Evolutionary conservation across 2,888 invertebrate species (phyloP), one percentile per base, ranked within the genome.

Genomic region (Trisateles emortualis): DNA sequence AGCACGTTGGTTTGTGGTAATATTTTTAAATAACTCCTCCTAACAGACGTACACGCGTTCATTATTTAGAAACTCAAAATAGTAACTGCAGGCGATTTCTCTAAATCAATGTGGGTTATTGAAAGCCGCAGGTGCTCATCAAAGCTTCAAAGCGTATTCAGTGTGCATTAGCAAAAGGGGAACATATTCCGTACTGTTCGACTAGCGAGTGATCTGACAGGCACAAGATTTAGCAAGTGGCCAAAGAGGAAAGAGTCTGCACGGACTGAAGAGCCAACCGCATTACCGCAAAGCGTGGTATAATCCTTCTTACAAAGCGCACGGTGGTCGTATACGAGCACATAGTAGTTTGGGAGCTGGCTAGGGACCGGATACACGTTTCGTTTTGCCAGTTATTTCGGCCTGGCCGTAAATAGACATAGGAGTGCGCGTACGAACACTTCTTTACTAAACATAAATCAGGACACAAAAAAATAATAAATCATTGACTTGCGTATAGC

Each of bases 331-430:
- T 69, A 59, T 66, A 60, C 52, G 73, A 70, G 76, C 67, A 78
- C 79, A 82, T 72, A 79, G 61, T 64, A 72, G 69, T 74, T 72
- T 56, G 62, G 66, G 66, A 68, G 71, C 59, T 64, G 60, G 54
- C 72, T 76, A 78, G 77, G 76, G 76, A 77, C 84, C 83, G 83
- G 83, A 86, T 82, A 82, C 78, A 79, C 79, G 81, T 82, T 83
- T 77, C 79, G 78, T 85, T 86, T 84, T 79, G 79, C 80, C 74
- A 80, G 85, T 84, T 87, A 87, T 87, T 87, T 87, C 72, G 79
- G 82, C 83, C 66, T 78, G 73, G 76, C 83, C 79, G 71, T 78
- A 88, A 90, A 88, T 86, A 89, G 84, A 87, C 72, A 79, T 78
- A 65, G 66, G 67, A 69, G 75, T 73, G 77, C 66, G 76, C 66